These are phyloP conservation scores for Etheostoma perlongum DNA, from an alignment of 2,797 vertebrate species.

Conservation along the genomic window DNA sequence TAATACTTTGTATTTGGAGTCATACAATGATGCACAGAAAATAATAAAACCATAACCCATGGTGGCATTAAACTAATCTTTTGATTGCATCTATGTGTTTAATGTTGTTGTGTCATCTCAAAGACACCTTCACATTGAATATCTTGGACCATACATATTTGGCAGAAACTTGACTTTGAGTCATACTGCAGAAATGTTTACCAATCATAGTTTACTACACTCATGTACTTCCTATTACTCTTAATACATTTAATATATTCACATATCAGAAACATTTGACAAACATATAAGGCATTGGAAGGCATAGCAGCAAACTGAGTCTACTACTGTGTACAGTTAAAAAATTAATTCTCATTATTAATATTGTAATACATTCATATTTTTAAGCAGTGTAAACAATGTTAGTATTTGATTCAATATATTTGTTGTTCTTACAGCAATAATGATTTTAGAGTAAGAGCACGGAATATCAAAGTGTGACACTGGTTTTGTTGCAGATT, in stretches of 20 bases:
- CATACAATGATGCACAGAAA: neutral
- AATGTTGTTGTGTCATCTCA: slow-evolving; percentile 23
- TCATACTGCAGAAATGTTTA: slow-evolving; percentile 18
- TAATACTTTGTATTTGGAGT: neutral
- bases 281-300: slow-evolving; percentile 57
- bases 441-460: neutral
- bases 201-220: neutral
- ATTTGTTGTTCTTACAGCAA: neutral
- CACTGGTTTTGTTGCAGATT: neutral
- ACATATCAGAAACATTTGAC: slow-evolving; percentile 26
- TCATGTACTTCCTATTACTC: neutral
- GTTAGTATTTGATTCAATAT: neutral
- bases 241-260: slow-evolving; percentile 10
- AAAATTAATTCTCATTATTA: slow-evolving; percentile 3
- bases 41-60: neutral
- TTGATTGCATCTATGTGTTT: neutral
- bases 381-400: neutral
- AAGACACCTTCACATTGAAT: slow-evolving; percentile 28
- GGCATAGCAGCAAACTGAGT: slow-evolving; percentile 34
- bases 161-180: slow-evolving; percentile 46
- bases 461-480: neutral
- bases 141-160: slow-evolving; percentile 43
- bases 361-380: neutral
- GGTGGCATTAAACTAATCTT: neutral
- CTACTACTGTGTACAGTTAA: neutral